phyloP scores from a whole-genome alignment of 2,113 vertebrate genomes.

The Noturus placidus region DNA sequence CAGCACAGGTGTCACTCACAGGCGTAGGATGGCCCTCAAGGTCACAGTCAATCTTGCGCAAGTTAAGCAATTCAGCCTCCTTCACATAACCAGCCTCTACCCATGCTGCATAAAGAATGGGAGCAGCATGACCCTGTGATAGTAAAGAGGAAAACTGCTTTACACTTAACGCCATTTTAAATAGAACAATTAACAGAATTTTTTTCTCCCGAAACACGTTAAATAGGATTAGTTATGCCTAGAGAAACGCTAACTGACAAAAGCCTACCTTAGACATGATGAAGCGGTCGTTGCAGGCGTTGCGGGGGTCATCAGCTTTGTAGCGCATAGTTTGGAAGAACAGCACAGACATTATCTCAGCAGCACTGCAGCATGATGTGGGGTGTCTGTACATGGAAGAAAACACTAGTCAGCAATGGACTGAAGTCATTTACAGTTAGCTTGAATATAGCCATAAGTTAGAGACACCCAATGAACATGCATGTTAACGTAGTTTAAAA shows the following conservation, averaged over 20 bases:
- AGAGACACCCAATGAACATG: constrained; percentile 4
- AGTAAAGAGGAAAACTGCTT: not conserved
- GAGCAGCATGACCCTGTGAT: constrained; percentile 78
- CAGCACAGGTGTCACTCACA: constrained; percentile 59
- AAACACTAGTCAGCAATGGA: not conserved
- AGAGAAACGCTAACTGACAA: not conserved
- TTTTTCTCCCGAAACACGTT: not conserved
- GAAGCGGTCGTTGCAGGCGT: constrained; percentile 80
- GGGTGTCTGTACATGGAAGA: constrained; percentile 70
- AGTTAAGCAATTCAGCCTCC: constrained; percentile 73
- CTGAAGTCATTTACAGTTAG: not conserved
- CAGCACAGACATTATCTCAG: constrained; percentile 81
- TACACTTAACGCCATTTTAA: not conserved
- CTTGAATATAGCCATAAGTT: constrained; percentile 52
- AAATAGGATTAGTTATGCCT: too few species aligned
- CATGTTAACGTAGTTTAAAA: constrained; percentile 27
- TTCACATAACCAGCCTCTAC: constrained; percentile 75
- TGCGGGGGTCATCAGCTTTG: constrained; percentile 69
- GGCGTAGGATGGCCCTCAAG: constrained; percentile 85
- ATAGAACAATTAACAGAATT: not conserved
- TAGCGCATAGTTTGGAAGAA: constrained; percentile 84
- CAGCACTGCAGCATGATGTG: constrained; percentile 81
- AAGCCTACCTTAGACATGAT: constrained; percentile 77
- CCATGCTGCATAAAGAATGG: constrained; percentile 79
- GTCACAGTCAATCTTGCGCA: constrained; percentile 76